Conservation (phyloP, 2,113 vertebrate species). For the Elgaria multicarinata region DNA sequence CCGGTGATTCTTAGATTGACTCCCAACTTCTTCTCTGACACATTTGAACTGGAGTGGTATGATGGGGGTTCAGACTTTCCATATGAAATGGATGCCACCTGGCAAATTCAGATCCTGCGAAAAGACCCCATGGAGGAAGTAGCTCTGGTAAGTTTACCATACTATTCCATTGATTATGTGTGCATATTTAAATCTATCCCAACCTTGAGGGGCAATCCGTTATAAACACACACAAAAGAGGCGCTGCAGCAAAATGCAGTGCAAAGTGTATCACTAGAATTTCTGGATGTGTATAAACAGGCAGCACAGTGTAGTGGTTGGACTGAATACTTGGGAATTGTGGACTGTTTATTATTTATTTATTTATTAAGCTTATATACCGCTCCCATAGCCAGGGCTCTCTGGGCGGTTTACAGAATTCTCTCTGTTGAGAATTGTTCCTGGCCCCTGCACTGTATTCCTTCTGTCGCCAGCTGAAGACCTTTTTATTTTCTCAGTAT, state of each 20-base stretch:
- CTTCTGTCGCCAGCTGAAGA: too few relatives aligned
- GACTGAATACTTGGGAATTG: neutral
- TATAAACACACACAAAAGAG: too few relatives aligned
- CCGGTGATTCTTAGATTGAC: conserved; percentile 72
- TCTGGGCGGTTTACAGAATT: too few relatives aligned
- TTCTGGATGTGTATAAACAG: neutral
- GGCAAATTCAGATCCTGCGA: conserved; percentile 77
- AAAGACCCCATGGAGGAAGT: conserved; percentile 69
- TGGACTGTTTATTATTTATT: too few relatives aligned
- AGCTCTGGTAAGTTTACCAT: conserved; percentile 71
- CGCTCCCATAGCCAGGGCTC: too few relatives aligned
- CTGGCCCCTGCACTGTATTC: too few relatives aligned
- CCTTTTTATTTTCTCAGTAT: too few relatives aligned
- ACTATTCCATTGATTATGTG: neutral
- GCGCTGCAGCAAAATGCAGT: neutral
- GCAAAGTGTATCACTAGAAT: neutral
- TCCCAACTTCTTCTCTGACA: conserved; percentile 72
- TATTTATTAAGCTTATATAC: too few relatives aligned
- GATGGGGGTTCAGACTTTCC: conserved; percentile 67
- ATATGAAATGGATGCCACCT: conserved; percentile 56
- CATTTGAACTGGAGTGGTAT: conserved; percentile 71
- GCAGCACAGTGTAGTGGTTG: too few relatives aligned
- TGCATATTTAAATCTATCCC: neutral
- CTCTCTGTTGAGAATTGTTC: too few relatives aligned
- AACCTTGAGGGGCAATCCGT: too few relatives aligned